A percentile compares a stretch with the other conserved stretches of the same genome.
Evolutionary conservation across 2,113 vertebrate species (phyloP).

Genomic region (Suricata suricatta): DNA sequence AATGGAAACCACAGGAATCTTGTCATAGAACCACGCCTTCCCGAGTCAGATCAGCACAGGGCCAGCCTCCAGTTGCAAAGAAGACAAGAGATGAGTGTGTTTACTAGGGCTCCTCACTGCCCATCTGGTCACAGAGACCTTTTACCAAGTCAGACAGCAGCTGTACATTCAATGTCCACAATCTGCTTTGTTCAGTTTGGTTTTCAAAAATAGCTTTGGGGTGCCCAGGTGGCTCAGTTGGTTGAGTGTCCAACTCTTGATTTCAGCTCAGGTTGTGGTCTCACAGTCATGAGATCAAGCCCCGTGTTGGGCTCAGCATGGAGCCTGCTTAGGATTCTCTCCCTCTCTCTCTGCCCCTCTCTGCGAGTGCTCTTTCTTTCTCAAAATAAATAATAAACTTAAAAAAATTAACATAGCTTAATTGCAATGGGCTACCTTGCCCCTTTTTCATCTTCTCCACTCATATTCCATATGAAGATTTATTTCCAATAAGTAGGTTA

Average conservation of each 20-base stretch:
- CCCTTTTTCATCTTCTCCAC: background rate
- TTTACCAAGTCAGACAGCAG: constrained; percentile 86
- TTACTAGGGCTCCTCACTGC: background rate
- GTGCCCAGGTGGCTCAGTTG: no score
- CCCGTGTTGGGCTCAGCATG: no score
- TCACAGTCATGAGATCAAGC: no score
- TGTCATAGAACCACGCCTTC: background rate
- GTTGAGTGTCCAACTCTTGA: no score
- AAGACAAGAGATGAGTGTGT: background rate
- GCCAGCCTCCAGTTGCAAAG: background rate
- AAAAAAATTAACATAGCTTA: background rate
- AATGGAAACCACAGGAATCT: background rate
- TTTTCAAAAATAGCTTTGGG: background rate
- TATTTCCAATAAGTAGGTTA: background rate
- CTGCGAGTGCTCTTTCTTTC: no score
- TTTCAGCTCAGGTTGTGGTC: no score
- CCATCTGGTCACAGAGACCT: constrained; percentile 73
- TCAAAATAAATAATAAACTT: no score
- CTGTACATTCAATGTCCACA: constrained; percentile 27
- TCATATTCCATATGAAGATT: background rate
- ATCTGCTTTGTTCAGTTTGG: background rate
- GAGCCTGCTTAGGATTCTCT: no score
- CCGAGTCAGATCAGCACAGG: background rate
- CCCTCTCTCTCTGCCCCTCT: no score
- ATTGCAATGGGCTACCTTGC: background rate